phyloP scores from a whole-genome alignment of 2,888 invertebrate genomes.

The Limnephilus rhombicus region DNA sequence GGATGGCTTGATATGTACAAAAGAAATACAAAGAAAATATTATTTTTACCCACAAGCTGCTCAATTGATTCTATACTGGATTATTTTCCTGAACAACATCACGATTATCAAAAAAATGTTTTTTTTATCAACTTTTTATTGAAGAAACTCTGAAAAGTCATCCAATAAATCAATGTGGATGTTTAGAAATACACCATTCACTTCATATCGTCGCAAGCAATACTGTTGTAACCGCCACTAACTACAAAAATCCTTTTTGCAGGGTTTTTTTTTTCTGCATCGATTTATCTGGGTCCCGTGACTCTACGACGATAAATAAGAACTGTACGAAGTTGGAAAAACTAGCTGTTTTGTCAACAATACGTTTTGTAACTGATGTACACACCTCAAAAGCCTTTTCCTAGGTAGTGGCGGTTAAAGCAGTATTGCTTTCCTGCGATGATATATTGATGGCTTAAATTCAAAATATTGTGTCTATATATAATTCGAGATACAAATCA shows the following conservation, averaged over 20 bases:
- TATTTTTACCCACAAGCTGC: not conserved
- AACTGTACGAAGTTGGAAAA: too few species aligned
- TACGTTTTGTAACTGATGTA: too few species aligned
- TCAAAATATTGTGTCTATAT: not conserved
- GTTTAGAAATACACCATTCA: not conserved
- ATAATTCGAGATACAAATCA: not conserved
- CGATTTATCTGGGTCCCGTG: too few species aligned
- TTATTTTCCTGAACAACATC: not conserved
- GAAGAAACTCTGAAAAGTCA: not conserved
- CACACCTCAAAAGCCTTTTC: too few species aligned
- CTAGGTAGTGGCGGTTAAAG: too few species aligned
- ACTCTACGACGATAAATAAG: too few species aligned
- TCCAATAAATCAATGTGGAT: not conserved
- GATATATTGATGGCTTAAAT: not conserved
- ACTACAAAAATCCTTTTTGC: too few species aligned
- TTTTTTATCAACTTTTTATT: not conserved
- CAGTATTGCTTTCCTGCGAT: too few species aligned
- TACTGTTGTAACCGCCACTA: too few species aligned
- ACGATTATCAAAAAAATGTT: not conserved
- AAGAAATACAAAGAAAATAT: conserved; percentile 46
- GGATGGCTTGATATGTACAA: conserved; percentile 56
- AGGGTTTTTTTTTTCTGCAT: too few species aligned
- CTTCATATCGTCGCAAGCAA: too few species aligned
- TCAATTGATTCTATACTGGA: not conserved
- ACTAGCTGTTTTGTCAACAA: too few species aligned